Evolutionary conservation across 2,888 invertebrate genomes (phyloP), one percentile per base, ranked within the genome.

Genomic region (Drosophila eohydei): DNA sequence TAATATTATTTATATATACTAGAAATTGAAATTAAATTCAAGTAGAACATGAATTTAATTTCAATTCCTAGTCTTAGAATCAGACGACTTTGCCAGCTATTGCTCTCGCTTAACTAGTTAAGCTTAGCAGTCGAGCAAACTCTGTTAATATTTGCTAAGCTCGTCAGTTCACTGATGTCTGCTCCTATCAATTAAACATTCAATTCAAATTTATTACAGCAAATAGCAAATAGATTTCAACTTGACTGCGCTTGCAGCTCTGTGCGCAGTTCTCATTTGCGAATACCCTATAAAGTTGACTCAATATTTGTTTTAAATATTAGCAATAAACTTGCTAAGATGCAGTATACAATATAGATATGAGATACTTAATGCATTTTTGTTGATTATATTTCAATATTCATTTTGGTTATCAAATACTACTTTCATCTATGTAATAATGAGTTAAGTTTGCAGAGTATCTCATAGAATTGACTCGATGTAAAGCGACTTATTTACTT

Each of bases 191-290:
- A 50, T 50, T 50, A 50, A 50, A 11, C 11, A 32, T 50, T 48
- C 48, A 50, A 50, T 50, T 50, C 48, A 50, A 50, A 50, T 50
- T 48, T 30, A 48, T 30, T 48, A 30, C 30, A 11, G n/a, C 30
- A 48, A 48, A 30, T 30, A 8, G 30, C n/a, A 32, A 34, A 34
- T 34, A 8, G 8, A 8, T 16, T 50, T 50, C 48, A 16, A 16
- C 16, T 16, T 9, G 32, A 50, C 30, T 50, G 48, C 28, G 26
- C 6, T 43, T 28, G 28, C 46, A 28, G 48, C 30, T 48, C 30
- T 1, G 16, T 50, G 48, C 32, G 16, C 48, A 50, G 48, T 32
- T 32, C 3, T 2, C 30, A 11, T 14, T 14, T 46, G 1, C 6
- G 12, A 7, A 44, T 44, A 26, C 44, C 26, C 26, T 44, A 14